phyloP scores from a whole-genome alignment of 2,113 vertebrate genomes.

The Prunella himalayana region DNA sequence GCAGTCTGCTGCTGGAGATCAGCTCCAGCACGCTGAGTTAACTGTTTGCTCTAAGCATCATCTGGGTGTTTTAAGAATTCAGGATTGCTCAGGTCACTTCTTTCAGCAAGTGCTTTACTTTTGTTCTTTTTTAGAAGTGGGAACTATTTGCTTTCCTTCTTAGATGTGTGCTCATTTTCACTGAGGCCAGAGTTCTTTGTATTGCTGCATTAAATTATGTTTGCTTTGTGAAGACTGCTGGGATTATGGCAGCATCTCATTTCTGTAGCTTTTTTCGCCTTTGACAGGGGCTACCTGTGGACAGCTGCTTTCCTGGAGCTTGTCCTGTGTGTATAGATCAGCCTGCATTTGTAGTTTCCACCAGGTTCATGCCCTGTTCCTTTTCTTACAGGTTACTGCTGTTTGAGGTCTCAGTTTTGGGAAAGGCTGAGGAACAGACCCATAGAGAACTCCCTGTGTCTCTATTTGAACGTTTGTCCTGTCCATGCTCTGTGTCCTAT shows the following conservation, averaged over 20 bases:
- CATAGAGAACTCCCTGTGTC: background rate
- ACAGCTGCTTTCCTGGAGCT: background rate
- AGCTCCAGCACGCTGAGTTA: background rate
- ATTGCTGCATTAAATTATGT: constrained; percentile 36
- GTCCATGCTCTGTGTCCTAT: background rate
- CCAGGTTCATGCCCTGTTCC: background rate
- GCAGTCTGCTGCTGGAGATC: background rate
- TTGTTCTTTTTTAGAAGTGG: constrained; percentile 29
- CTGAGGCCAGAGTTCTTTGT: background rate
- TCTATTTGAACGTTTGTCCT: background rate
- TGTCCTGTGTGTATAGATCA: background rate
- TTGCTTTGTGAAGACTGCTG: constrained; percentile 39
- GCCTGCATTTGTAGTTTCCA: background rate
- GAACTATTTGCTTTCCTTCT: constrained; percentile 52
- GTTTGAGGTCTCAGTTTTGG: background rate
- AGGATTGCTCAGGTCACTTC: background rate
- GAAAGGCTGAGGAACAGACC: background rate
- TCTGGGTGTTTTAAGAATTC: background rate
- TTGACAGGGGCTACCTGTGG: background rate
- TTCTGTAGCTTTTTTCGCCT: background rate
- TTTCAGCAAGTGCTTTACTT: constrained; percentile 17
- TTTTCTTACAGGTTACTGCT: background rate
- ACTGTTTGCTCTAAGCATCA: background rate
- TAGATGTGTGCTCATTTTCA: constrained; percentile 48
- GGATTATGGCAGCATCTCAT: constrained; percentile 16